Percentiles rank a stretch among this genome's conserved stretches.
phyloP scores from a whole-genome alignment of 1,140 invertebrate species.

The Drosophila tropicalis region DNA sequence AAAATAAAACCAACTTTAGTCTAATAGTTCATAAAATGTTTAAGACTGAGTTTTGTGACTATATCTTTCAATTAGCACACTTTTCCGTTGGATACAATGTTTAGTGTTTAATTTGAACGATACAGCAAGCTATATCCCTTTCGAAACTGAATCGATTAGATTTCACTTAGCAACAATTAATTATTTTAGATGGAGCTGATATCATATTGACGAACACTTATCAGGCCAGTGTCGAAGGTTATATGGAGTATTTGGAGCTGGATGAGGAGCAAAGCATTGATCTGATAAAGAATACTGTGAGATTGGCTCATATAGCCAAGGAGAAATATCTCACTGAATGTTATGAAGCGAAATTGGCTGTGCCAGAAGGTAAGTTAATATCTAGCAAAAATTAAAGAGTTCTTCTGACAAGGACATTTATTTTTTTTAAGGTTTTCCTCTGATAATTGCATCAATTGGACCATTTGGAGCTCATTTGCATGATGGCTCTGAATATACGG shows the following conservation, averaged over 20 bases:
- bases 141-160: neutral
- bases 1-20: too few species aligned
- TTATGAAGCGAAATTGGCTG: conserved; percentile 54
- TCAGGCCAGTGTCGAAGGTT: conserved; percentile 92
- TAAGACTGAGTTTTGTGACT: too few species aligned
- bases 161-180: conserved; percentile 36
- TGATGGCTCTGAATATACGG: conserved; percentile 95
- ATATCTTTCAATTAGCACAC: neutral
- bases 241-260: conserved; percentile 88
- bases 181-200: conserved; percentile 89
- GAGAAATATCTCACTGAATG: conserved; percentile 76
- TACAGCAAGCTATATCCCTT: neutral
- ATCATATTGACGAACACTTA: conserved; percentile 95
- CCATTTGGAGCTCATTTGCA: conserved; percentile 94
- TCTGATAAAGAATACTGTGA: conserved; percentile 89
- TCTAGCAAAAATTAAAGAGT: neutral
- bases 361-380: conserved; percentile 56
- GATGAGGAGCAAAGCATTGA: conserved; percentile 87
- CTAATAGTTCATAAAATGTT: too few species aligned
- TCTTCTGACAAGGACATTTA: neutral
- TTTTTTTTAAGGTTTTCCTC: conserved; percentile 79
- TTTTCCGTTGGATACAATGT: neutral
- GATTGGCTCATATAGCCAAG: conserved; percentile 85
- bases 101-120: neutral
- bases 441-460: conserved; percentile 93